A percentile compares a stretch with the other conserved stretches of the same genome.
Conservation (phyloP, 2,113 vertebrate genomes). For the Patagioenas fasciata region DNA sequence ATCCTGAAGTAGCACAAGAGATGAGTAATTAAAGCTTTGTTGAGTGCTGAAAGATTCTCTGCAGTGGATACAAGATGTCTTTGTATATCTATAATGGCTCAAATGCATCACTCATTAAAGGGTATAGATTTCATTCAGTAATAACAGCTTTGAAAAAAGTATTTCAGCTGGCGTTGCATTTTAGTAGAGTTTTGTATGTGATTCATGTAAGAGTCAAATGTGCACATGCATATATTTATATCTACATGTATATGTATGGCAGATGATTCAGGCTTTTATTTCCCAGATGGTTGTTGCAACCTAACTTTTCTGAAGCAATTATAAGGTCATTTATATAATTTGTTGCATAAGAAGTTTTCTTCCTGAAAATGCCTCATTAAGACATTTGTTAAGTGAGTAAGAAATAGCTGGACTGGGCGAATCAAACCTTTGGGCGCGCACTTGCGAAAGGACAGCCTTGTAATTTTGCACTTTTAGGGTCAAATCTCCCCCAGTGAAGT, state of each 20-base stretch:
- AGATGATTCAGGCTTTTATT: conserved; percentile 43
- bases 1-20: background rate
- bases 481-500: background rate
- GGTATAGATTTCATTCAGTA: conserved; percentile 10
- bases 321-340: conserved; percentile 44
- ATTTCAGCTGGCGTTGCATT: conserved; percentile 38
- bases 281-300: conserved; percentile 20
- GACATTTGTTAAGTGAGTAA: background rate
- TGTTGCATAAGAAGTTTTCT: conserved; percentile 20
- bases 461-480: background rate
- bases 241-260: background rate
- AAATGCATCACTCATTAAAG: conserved; percentile 12
- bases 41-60: background rate
- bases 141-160: background rate
- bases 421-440: background rate
- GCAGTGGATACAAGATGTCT: background rate
- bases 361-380: background rate
- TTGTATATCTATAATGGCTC: conserved; percentile 8
- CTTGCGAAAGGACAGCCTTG: background rate
- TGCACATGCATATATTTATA: background rate
- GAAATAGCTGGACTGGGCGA: background rate
- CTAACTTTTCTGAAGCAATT: background rate
- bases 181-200: background rate
- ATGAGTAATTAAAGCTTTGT: conserved; percentile 15
- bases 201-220: background rate